Evolutionary conservation across 2,888 invertebrate genomes (phyloP), one percentile per base, ranked within the genome.

Genomic region (Elmis aenea): DNA sequence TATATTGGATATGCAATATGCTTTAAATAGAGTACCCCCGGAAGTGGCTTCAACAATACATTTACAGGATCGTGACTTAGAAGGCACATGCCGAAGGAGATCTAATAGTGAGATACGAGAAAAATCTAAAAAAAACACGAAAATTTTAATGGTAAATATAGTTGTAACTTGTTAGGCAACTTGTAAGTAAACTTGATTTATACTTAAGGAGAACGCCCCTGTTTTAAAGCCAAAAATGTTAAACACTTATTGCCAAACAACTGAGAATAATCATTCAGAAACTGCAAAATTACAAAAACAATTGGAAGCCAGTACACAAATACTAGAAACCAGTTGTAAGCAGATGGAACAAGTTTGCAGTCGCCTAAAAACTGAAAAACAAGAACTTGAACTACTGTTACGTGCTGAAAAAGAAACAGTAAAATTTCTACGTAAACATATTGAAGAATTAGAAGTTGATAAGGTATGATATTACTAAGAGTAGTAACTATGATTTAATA

Each of bases 301-400:
- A 29, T 57, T 68, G 48, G 62, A 64, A 39, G 62, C 59, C 23
- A 66, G 59, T 34, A 61, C 65, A 1, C 38, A 49, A 20, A 66
- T 64, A 51, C 55, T 68, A 11, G 65, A 67, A 46, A 48, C 48
- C 1, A 64, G 59, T 33, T 67, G 64, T 41, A 55, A 51, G 31
- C 62, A 66, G 44, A 59, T 68, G 57, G 67, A 68, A 54, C 46
- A 43, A 10, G 43, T 61, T 9, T 66, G 65, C 42, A 48, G 48
- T 1, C 58, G 60, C 32, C 46, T 68, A 14, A 65, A 60, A 42
- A 50, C 46, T 9, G 67, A 68, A 43, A 66, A 66, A 46, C 54
- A 59, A 16, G 50, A 58, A 27, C 34, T 64, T 16, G 64, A 66
- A 43, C 46, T 42, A 13, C 50, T 58, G 37, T 45, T 67, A 20